Evolutionary conservation across 2,113 vertebrate genomes (phyloP).

Genomic region (Drymodes brunneopygia): DNA sequence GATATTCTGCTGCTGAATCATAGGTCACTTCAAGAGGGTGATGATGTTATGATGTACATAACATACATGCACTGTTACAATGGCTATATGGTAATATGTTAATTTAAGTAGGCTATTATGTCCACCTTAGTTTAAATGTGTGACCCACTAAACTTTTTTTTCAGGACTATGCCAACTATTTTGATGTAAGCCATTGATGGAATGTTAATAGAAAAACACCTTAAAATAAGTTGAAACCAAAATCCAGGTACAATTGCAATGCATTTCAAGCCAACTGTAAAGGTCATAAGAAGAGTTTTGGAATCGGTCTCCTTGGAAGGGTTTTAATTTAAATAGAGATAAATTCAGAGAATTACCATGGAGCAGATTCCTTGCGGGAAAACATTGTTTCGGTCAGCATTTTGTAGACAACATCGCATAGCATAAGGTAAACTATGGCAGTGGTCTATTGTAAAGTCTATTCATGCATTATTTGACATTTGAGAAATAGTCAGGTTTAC

Average conservation of each 20-base stretch:
- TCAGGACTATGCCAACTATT: neutral
- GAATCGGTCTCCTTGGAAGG: neutral
- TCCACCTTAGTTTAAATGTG: neutral
- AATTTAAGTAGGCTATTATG: neutral
- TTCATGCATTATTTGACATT: neutral
- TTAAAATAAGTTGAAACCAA: neutral
- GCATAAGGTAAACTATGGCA: neutral
- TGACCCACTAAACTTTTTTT: neutral
- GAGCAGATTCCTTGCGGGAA: neutral
- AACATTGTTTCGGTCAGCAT: neutral
- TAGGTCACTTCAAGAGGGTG: neutral
- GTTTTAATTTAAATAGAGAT: neutral
- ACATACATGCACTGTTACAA: neutral
- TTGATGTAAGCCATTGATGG: neutral
- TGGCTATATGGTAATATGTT: neutral
- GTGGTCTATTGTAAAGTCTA: neutral
- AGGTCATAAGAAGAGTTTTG: neutral
- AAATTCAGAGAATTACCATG: neutral
- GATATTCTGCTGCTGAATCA: neutral
- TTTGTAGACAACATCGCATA: neutral
- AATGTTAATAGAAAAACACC: neutral
- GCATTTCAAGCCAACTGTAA: neutral
- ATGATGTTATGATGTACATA: neutral
- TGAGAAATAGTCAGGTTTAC: neutral
- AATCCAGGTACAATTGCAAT: neutral